Conservation (phyloP, 64 coral and sea anemone species). For the Montipora cactus region DNA sequence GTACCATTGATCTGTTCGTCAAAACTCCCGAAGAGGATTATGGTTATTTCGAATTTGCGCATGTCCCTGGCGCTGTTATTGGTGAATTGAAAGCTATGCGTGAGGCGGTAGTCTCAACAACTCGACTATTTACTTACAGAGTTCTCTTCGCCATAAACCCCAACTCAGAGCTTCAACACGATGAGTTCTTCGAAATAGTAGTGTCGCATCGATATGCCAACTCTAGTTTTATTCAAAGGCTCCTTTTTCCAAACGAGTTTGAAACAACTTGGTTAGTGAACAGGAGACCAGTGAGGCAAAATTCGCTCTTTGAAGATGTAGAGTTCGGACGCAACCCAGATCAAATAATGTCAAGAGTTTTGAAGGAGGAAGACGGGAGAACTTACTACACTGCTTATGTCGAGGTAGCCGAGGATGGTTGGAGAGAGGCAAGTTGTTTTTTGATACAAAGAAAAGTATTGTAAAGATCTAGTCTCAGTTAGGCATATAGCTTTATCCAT, state of each 20-base stretch:
- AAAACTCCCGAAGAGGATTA: conserved; percentile 29
- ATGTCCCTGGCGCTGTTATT: conserved; percentile 56
- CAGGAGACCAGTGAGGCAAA: conserved; percentile 8
- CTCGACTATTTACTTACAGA: conserved; percentile 56
- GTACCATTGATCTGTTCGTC: conserved; percentile 25
- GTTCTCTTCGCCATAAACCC: conserved; percentile 72
- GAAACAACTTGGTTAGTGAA: conserved; percentile 64
- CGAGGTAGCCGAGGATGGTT: conserved; percentile 13
- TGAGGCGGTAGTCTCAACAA: conserved; percentile 17
- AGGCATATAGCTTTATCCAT: too few relatives aligned
- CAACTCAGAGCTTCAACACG: not conserved
- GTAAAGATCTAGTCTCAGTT: too few relatives aligned
- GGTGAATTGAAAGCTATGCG: conserved; percentile 85
- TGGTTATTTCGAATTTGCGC: conserved; percentile 85
- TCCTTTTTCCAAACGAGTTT: not conserved
- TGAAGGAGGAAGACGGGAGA: conserved; percentile 33
- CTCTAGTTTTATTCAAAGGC: not conserved
- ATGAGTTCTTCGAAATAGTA: conserved; percentile 31
- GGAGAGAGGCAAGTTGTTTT: conserved; percentile 25
- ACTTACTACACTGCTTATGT: conserved; percentile 78
- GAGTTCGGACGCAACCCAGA: conserved; percentile 35
- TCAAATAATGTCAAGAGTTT: conserved; percentile 43
- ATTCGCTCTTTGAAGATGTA: conserved; percentile 45
- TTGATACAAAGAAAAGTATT: too few relatives aligned
- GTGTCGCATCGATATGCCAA: conserved; percentile 11